Base-by-base conservation (phyloP, 2,113 vertebrate species). In the Campylomormyrus numenius region DNA sequence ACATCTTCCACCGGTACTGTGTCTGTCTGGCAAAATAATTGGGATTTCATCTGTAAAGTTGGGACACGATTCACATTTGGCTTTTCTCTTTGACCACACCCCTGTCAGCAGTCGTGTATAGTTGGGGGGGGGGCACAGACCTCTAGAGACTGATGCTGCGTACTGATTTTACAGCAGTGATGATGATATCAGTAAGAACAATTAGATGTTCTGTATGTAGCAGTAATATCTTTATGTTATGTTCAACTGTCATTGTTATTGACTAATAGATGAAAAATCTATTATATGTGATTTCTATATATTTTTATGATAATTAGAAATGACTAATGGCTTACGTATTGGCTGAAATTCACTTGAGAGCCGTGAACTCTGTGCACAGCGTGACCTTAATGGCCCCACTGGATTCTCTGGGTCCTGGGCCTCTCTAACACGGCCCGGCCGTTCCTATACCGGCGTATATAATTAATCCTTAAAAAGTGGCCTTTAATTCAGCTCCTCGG, bases 381-480 rank as follows among this genome's bases (percentile, higher is more conserved):
- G 5, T 80, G 35, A 80, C 6, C 42, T 48, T 46, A 84, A n/a
- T 84, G 80, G 39, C 19, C 19, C 7, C 31, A 19, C 13, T 19
- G 15, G 15, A 53, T 24, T n/a, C 46, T n/a, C 45, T n/a, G 87
- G 15, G 56, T 66, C 21, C 42, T 8, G 21, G 24, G 15, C 7
- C 39, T 46, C 53, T 46, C 17, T 62, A 85, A 85, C 91, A 39
- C 17, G 46, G 21, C 62, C 70, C n/a, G 35, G 80, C 87, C 48
- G 13, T 49, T 62, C 46, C 11, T 88, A 48, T 27, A 53, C 80
- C 88, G 31, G 9, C 74, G 24, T 52, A 45, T 52, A n/a, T 85
- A 48, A 88, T 90, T 90, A 39, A 89, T 91, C 66, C 45, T 62
- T 49, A 88, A 91, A 3, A 89, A 74, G 31, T 90, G 87, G 74